Evolutionary conservation across 1,140 invertebrate genomes (phyloP), one percentile per base, ranked within the genome.

Genomic region (Nylanderia fulva): DNA sequence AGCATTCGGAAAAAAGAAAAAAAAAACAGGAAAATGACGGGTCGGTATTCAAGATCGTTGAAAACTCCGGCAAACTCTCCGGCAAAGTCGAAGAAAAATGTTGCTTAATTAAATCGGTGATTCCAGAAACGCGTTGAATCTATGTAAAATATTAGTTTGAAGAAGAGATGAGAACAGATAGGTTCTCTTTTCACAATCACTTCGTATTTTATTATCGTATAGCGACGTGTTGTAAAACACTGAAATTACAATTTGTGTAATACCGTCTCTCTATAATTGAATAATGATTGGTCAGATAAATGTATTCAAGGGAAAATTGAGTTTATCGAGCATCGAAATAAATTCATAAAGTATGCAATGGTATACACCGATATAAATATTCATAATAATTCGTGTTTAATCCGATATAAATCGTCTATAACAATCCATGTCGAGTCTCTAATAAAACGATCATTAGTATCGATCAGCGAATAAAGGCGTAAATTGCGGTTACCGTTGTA

Each of bases 231-330:
- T 72, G 52, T 71, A 36, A 82, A 82, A 58, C 4, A 48, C 45
- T 82, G 66, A 82, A 82, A 82, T 82, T 72, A 71, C 77, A 71
- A 82, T 82, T 82, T 72, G 66, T 82, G 52, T 72, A 82, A 82
- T 82, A 27, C 36, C 66, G 54, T 60, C 77, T 58, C 66, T n/a
- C 61, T 82, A 68, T 82, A 69, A 82, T 82, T 54, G 54, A 82
- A 82, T 82, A 72, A 82, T 71, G 77, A 82, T 82, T 60, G 77
- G 77, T 66, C 64, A n/a, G 54, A 72, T 82, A 72, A 82, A 58
- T 58, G 77, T 72, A 82, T 72, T 64, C 52, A 42, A 24, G 68
- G 27, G 77, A 71, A 82, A 82, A 82, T 72, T 68, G 77, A 82
- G 77, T 82, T 82, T 82, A 71, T 82, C 76, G 76, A 79, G 36